phyloP scores from a whole-genome alignment of 2,888 invertebrate genomes.

The Eucriotettix oculatus region DNA sequence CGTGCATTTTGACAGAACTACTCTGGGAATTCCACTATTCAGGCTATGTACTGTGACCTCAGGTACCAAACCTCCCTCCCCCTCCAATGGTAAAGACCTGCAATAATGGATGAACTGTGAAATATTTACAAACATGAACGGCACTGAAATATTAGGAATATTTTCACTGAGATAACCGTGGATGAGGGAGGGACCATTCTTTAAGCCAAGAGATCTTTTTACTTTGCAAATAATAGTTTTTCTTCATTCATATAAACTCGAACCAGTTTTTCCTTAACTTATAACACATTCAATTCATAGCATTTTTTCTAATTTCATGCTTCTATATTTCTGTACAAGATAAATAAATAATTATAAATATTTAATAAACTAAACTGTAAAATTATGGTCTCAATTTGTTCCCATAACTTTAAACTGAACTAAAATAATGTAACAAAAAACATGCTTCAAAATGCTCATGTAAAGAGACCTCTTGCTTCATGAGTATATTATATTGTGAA shows the following conservation, averaged over 20 bases:
- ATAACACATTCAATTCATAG: neutral
- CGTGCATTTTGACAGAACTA: neutral
- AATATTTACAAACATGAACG: neutral
- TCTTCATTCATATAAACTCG: too few species aligned
- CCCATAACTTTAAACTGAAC: too few species aligned
- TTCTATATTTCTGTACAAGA: neutral
- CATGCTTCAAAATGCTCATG: too few species aligned
- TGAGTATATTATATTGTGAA: too few species aligned
- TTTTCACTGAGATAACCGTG: neutral
- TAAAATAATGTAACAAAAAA: too few species aligned
- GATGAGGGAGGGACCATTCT: neutral
- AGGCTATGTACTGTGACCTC: neutral
- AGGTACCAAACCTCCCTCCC: neutral
- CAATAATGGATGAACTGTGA: neutral
- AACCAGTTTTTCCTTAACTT: neutral
- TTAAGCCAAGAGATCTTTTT: too few species aligned
- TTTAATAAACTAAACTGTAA: too few species aligned
- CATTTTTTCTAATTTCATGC: neutral
- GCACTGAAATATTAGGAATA: neutral
- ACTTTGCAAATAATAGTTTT: too few species aligned
- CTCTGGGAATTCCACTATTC: neutral
- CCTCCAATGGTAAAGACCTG: neutral
- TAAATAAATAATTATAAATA: too few species aligned
- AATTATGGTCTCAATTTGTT: too few species aligned
- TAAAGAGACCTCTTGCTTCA: too few species aligned